A percentile compares a stretch with the other conserved stretches of the same genome.
phyloP scores from a whole-genome alignment of 2,888 invertebrate genomes.

The Deroplatys truncata region DNA sequence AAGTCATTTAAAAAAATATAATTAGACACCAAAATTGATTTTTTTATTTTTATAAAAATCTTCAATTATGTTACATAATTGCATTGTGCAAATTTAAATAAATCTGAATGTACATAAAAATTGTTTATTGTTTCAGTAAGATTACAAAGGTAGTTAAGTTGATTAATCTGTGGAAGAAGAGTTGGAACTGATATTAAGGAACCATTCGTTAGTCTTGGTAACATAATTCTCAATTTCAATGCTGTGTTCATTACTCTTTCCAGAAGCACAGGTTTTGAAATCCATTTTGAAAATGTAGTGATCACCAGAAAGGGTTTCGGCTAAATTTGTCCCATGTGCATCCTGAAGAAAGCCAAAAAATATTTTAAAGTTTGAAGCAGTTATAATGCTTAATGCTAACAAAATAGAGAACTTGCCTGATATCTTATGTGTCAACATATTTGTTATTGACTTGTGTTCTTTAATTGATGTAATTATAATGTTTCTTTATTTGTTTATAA shows the following conservation, averaged over 20 bases:
- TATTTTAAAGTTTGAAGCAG: neutral
- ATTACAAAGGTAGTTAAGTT: too few species aligned
- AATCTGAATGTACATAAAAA: too few species aligned
- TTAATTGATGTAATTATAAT: too few species aligned
- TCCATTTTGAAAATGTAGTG: neutral
- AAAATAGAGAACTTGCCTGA: too few species aligned
- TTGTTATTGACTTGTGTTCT: too few species aligned
- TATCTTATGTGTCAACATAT: too few species aligned
- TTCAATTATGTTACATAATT: neutral
- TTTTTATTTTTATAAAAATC: neutral
- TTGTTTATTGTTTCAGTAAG: too few species aligned
- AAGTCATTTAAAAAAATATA: neutral
- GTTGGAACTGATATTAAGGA: neutral
- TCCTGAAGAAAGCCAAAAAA: neutral
- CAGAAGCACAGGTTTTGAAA: neutral
- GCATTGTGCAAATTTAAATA: neutral
- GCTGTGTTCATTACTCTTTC: neutral
- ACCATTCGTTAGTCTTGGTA: neutral
- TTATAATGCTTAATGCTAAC: too few species aligned
- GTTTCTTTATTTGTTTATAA: too few species aligned
- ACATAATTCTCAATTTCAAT: neutral
- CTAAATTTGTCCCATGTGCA: neutral
- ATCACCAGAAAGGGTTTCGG: neutral
- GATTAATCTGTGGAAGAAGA: neutral
- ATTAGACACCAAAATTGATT: neutral